Evolutionary conservation across 2,888 invertebrate species (phyloP), one percentile per base, ranked within the genome.

Genomic region (Timandra comae): DNA sequence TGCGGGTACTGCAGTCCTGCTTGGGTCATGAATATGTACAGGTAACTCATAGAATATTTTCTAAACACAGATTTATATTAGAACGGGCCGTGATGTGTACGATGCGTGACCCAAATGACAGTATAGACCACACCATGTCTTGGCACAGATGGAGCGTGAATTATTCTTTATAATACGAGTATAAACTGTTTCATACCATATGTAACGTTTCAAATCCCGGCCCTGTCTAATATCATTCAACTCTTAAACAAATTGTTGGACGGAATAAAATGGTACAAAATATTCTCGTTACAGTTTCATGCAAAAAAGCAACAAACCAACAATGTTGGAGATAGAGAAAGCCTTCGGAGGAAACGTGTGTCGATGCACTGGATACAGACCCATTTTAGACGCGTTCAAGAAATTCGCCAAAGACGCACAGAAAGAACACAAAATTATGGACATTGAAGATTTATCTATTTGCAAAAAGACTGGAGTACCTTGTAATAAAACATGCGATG

Each of bases 341-440:
- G 86, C 89, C 0, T 90, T 93, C 45, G 91, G 89, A 3, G 89
- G 92, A 21, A 92, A 92, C 51, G 85, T 92, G 25, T 93, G 93
- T 47, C 81, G 93, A 25, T 93, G 93, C 52, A 93, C 93, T 1
- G 91, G 91, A 1, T 91, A 90, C 50, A 71, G 90, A 22, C 85
- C 91, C 0, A 90, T 91, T 27, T 34, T 87, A 1, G 85, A 89
- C 28, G 88, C 89, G 1, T 89, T 91, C 53, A 90, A 90, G 52
- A 85, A 87, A 1, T 81, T 90, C 33, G 87, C 85, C 3, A 67
- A 50, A 26, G 88, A 88, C 49, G 73, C 80, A 1, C 66, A 69
- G 0, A 48, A 50, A 9, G 43, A 51, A 0, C 34, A 54, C 1
- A 24, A 41, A 13, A 27, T 68, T 2, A 13, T 33, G 3, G 74